These are phyloP conservation scores for Drosophila kanekoi DNA, from an alignment of 2,888 invertebrate genomes.

Conservation along the genomic window DNA sequence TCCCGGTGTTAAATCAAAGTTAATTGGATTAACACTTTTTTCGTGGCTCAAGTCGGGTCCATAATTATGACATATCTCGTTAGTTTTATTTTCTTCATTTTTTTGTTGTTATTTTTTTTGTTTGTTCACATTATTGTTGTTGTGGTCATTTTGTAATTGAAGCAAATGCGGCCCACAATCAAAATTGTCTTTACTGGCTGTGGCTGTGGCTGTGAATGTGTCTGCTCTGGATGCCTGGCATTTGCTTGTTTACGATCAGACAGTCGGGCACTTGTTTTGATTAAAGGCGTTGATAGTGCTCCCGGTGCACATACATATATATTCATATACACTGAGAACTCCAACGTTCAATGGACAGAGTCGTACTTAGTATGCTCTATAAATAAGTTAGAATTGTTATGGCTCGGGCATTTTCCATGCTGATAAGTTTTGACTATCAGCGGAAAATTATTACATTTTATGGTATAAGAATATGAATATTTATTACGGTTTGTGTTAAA, in stretches of 20 bases:
- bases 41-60: conserved; percentile 25
- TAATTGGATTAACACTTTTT: conserved; percentile 75
- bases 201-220: conserved; percentile 6
- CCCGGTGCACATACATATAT: background rate
- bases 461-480: background rate
- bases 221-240: conserved; percentile 7
- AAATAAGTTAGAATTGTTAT: conserved; percentile 10
- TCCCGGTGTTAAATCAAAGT: conserved; percentile 64
- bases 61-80: conserved; percentile 67
- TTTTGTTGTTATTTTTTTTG: background rate
- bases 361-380: conserved; percentile 30
- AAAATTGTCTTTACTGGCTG: conserved; percentile 37
- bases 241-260: conserved; percentile 57
- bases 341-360: background rate
- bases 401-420: conserved; percentile 30
- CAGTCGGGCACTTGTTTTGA: conserved; percentile 65
- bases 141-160: conserved; percentile 68
- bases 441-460: background rate
- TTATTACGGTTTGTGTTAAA: no score
- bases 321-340: background rate
- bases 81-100: background rate
- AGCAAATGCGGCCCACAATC: conserved; percentile 47
- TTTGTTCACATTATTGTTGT: conserved; percentile 2
- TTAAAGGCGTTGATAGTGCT: conserved; percentile 57
- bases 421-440: conserved; percentile 24